These are phyloP conservation scores for Arizona elegans DNA, from an alignment of 2,113 vertebrate genomes.

Conservation along the genomic window DNA sequence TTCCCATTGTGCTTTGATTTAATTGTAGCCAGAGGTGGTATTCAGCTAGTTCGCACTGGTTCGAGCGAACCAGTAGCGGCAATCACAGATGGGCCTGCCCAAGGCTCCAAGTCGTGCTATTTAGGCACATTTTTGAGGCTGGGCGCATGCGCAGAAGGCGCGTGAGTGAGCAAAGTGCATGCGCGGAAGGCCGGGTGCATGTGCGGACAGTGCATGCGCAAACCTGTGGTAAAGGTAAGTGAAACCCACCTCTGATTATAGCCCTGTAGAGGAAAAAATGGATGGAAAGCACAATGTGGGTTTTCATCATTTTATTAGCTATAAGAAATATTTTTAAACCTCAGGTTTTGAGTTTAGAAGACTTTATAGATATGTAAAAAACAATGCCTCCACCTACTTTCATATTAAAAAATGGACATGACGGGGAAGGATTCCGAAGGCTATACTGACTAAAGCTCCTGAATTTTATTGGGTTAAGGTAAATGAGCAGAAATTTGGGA, in stretches of 20 bases:
- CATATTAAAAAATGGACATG: neutral
- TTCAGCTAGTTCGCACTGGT: too few species aligned
- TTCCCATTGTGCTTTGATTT: neutral
- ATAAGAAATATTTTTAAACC: neutral
- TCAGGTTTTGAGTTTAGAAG: neutral
- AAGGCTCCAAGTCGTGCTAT: too few species aligned
- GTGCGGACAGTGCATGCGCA: too few species aligned
- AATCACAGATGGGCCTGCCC: too few species aligned
- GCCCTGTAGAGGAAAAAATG: neutral
- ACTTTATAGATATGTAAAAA: neutral
- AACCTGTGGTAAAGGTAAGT: too few species aligned
- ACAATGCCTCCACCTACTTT: neutral
- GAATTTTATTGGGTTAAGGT: neutral
- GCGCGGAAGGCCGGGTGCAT: too few species aligned
- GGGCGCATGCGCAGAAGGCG: too few species aligned
- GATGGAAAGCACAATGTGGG: neutral
- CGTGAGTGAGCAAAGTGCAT: too few species aligned
- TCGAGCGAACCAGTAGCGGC: too few species aligned
- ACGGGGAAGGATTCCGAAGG: neutral
- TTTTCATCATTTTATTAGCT: neutral
- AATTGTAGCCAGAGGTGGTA: neutral
- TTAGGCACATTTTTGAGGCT: too few species aligned
- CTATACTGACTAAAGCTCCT: neutral
- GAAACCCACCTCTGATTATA: neutral
- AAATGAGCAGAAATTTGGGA: neutral